Conservation (phyloP, 2,888 invertebrate genomes). For the Leucoma salicis region DNA sequence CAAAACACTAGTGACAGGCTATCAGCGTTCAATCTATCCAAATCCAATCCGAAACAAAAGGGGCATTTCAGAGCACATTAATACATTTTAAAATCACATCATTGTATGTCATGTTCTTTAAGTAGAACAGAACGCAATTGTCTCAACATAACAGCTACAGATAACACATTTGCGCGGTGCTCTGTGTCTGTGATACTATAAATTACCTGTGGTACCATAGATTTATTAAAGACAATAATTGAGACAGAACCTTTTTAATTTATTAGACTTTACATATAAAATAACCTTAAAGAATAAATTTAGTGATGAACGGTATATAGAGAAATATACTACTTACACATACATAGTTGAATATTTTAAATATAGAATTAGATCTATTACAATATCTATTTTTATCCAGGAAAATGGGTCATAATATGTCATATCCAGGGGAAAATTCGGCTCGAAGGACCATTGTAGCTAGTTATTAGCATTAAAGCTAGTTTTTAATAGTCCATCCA, state of each 20-base stretch:
- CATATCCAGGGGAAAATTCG: no score
- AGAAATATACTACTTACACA: no score
- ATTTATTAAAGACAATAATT: conserved; percentile 17
- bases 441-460: no score
- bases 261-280: no score
- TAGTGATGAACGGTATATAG: no score
- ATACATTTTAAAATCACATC: conserved; percentile 17
- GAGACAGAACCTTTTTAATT: conserved; percentile 8
- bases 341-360: no score
- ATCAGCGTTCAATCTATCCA: conserved; percentile 5
- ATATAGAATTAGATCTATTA: no score
- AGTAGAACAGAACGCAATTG: conserved; percentile 45
- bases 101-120: conserved; percentile 23
- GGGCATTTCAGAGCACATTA: conserved; percentile 12
- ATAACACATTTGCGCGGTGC: conserved; percentile 63
- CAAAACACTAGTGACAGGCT: conserved; percentile 8
- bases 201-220: conserved; percentile 56
- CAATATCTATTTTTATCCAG: no score
- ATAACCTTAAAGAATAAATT: no score
- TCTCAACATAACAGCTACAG: conserved; percentile 53
- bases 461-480: no score
- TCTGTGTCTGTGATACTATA: conserved; percentile 56
- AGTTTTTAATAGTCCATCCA: no score
- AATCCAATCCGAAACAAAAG: conserved; percentile 12
- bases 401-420: no score